These are phyloP conservation scores for Sminthopsis crassicaudata DNA, from an alignment of 2,113 vertebrate genomes.

Conservation along the genomic window DNA sequence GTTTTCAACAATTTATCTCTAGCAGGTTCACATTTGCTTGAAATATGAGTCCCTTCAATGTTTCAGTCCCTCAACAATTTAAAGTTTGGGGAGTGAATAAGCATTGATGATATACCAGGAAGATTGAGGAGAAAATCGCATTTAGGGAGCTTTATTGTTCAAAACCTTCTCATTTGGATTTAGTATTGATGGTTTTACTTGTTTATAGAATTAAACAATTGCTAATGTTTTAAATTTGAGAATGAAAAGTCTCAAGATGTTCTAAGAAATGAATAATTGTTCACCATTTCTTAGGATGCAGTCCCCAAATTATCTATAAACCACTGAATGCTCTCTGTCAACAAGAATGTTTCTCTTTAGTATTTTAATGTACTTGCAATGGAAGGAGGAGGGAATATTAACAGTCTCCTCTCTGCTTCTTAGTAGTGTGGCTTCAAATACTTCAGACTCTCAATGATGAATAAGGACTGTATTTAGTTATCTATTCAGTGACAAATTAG, in stretches of 20 bases:
- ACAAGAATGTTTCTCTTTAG: conserved; percentile 7
- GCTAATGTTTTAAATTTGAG: conserved; percentile 25
- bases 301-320: background rate
- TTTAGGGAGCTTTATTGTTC: conserved; percentile 16
- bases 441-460: conserved; percentile 33
- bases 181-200: background rate
- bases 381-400: conserved; percentile 9
- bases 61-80: conserved; percentile 8
- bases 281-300: background rate
- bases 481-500: conserved; percentile 68
- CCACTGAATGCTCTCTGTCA: conserved; percentile 27
- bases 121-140: conserved; percentile 11
- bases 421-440: conserved; percentile 29
- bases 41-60: background rate
- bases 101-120: background rate
- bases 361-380: conserved; percentile 5
- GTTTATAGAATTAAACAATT: background rate
- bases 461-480: conserved; percentile 41
- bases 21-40: background rate
- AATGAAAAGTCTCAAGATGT: conserved; percentile 4
- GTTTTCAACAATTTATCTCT: background rate
- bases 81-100: background rate
- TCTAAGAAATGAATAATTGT: conserved; percentile 35
- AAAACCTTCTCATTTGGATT: background rate
- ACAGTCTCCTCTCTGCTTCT: conserved; percentile 6